Evolutionary conservation across 1,140 invertebrate genomes (phyloP).

Genomic region (Caerostris darwini): DNA sequence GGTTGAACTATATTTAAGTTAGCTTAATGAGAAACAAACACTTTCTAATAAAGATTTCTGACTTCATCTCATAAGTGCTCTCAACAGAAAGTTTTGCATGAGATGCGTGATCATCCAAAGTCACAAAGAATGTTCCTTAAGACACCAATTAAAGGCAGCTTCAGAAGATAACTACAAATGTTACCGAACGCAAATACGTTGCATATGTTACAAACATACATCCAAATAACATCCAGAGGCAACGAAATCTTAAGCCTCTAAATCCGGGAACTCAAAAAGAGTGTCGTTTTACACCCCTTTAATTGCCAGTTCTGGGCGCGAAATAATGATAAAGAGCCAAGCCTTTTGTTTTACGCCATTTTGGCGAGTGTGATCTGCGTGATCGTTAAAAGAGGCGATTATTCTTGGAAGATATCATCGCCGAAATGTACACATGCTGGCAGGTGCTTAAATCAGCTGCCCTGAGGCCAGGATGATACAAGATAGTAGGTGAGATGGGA

Average conservation of each 20-base stretch:
- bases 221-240: background rate
- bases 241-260: background rate
- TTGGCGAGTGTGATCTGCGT: background rate
- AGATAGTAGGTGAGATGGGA: background rate
- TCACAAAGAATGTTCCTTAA: background rate
- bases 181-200: background rate
- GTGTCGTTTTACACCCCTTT: constrained; percentile 62
- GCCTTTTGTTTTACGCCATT: constrained; percentile 15
- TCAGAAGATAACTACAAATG: background rate
- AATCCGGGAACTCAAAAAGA: constrained; percentile 49
- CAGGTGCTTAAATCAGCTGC: constrained; percentile 23
- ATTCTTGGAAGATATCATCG: constrained; percentile 16
- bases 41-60: background rate
- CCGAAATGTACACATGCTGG: background rate
- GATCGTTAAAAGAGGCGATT: background rate
- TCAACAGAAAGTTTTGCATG: background rate
- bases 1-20: too few relatives aligned
- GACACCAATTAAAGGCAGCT: background rate
- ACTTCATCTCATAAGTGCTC: background rate
- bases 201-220: background rate
- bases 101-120: background rate
- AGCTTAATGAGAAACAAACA: too few relatives aligned
- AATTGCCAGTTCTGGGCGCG: background rate
- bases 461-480: background rate
- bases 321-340: background rate